Conservation (phyloP, 1,140 invertebrate species). For the Elymnias hypermnestra region DNA sequence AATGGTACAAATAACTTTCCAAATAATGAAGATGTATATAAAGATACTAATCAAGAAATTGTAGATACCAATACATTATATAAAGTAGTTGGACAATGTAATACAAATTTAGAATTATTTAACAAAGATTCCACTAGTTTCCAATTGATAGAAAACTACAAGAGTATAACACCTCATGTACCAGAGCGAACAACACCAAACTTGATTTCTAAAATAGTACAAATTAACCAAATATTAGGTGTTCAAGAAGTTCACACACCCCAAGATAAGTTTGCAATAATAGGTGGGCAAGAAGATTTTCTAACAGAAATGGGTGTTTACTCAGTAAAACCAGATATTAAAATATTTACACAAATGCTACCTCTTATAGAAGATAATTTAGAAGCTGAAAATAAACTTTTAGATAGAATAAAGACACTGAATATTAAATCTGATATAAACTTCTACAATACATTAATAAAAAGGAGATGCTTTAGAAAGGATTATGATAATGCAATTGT, state of each 20-base stretch:
- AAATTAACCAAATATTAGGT: constrained; percentile 77
- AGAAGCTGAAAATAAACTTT: constrained; percentile 81
- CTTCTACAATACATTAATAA: constrained; percentile 92
- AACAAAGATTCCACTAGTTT: constrained; percentile 6
- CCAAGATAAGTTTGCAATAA: constrained; percentile 84
- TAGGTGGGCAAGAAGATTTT: constrained; percentile 87
- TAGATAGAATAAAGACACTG: constrained; percentile 77
- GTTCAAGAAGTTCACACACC: constrained; percentile 76
- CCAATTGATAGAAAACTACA: constrained; percentile 14
- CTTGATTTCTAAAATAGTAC: constrained; percentile 74
- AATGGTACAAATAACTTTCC: no score
- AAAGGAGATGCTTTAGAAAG: constrained; percentile 81
- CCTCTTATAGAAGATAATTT: constrained; percentile 81
- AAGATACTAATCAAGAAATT: no score
- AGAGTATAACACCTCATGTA: constrained; percentile 9
- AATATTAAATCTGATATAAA: constrained; percentile 83
- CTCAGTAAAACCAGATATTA: constrained; percentile 83
- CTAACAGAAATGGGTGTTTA: constrained; percentile 83
- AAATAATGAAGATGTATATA: no score
- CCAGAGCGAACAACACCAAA: constrained; percentile 70
- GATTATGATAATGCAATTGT: constrained; percentile 83
- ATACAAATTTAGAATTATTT: constrained; percentile 1
- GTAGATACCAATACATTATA: no score
- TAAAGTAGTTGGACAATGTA: no score
- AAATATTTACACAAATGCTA: constrained; percentile 87